Evolutionary conservation across 37 sponge, comb jelly and placozoan species (phyloP), one percentile per base, ranked within the genome.

Genomic region (Beroe ovata): DNA sequence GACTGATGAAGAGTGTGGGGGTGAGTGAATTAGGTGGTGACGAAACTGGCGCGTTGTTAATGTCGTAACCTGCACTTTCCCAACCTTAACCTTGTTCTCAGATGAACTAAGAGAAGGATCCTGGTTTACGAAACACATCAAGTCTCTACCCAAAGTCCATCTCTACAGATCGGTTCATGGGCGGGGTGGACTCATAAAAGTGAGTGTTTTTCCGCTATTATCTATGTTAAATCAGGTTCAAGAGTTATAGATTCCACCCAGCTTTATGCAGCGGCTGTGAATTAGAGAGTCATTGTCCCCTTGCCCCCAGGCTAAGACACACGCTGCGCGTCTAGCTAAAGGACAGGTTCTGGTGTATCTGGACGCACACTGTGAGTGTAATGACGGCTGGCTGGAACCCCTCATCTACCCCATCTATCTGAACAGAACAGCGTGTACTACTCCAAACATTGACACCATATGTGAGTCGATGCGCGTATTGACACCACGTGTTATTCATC

Each of bases 341-440:
- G 71, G 71, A 4, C 16, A 71, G 38, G 28, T 71, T 8, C 38
- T 71, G 36, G 71, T 71, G 38, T 71, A 71, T 71, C 38, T 71
- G 20, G 71, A 71, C 20, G 36, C 38, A 20, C 71, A 71, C 36
- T 71, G 71, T 30, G 71, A 71, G 71, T 71, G 71, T 29, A 71
- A 71, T 30, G 71, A 71, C 20, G 71, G 71, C 8, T 71, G 71
- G 71, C 38, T 71, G 38, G 71, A 71, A 29, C 71, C 71, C 36
- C 71, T 71, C 8, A 29, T 71, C 18, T 71, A 71, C 71, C 71
- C 71, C 8, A 71, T 71, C 71, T 71, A 71, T 30, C 32, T 71
- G 71, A 71, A 71, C 71, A 71, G 36, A 29, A 71, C 71, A 6
- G 71, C 71, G 21, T 71, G 71, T 71, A 71, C 71, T 20, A 71